Conservation (phyloP, 2,888 invertebrate genomes). For the Ectobius pallidus region DNA sequence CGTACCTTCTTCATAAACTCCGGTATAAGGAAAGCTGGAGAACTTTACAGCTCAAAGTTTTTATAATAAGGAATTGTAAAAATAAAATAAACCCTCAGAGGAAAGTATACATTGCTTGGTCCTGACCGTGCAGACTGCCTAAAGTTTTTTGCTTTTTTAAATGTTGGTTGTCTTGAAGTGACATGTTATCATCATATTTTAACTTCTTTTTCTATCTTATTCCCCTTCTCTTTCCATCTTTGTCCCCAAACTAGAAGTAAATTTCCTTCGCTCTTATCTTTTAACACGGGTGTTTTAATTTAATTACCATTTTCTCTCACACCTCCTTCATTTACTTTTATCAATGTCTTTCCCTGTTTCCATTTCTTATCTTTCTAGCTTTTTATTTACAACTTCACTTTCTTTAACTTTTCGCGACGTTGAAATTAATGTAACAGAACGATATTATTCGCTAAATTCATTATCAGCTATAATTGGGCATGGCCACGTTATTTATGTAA, state of each 20-base stretch:
- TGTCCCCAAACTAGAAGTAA: constrained; percentile 15
- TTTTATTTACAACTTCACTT: constrained; percentile 6
- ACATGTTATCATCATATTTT: constrained; percentile 39
- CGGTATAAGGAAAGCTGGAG: neutral
- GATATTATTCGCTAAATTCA: no score
- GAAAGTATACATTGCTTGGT: constrained; percentile 18
- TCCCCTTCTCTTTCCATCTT: neutral
- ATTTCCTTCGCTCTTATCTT: constrained; percentile 38
- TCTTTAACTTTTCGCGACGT: neutral
- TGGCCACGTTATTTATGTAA: no score
- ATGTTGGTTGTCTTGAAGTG: constrained; percentile 34
- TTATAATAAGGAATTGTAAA: constrained; percentile 31
- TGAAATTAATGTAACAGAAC: no score
- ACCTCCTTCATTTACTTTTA: constrained; percentile 37
- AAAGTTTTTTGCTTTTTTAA: constrained; percentile 35
- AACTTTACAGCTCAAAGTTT: constrained; percentile 31
- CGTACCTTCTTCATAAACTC: constrained; percentile 23
- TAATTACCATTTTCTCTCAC: constrained; percentile 41
- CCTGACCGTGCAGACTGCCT: neutral
- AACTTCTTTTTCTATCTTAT: constrained; percentile 23
- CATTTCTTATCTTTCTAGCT: constrained; percentile 22
- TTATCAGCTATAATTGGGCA: no score
- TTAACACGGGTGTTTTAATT: constrained; percentile 41
- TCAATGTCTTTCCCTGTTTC: constrained; percentile 30
- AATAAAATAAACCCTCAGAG: constrained; percentile 29